Percentiles rank a stretch among this genome's conserved stretches.
These are phyloP conservation scores for Nycticebus coucang DNA, from an alignment of 2,113 vertebrate genomes.

Conservation along the genomic window DNA sequence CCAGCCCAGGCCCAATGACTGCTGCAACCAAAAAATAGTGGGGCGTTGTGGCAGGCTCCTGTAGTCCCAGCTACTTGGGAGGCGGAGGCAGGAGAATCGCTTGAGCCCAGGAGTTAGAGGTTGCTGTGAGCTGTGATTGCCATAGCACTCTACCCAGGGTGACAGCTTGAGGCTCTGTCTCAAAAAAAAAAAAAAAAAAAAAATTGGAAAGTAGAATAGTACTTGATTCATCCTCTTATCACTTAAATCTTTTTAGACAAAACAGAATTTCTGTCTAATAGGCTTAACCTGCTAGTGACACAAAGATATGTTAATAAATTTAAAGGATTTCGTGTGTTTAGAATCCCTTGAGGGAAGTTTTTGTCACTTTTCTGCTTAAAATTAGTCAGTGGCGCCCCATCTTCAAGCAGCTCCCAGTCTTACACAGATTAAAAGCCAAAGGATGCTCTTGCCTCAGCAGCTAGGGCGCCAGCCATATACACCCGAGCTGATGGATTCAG, in stretches of 20 bases:
- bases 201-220: neutral
- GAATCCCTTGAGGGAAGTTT: neutral
- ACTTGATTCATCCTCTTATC: neutral
- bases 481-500: no score
- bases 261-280: neutral
- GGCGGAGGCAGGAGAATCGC: no score
- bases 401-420: neutral
- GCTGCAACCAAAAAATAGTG: no score
- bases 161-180: no score
- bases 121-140: no score
- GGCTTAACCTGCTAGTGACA: slow-evolving; percentile 27
- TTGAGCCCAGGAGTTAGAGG: no score
- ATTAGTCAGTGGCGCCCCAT: neutral
- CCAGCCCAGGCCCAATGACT: no score
- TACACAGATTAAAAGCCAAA: slow-evolving; percentile 8
- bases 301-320: neutral
- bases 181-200: neutral
- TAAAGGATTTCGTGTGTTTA: slow-evolving; percentile 32
- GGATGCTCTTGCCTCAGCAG: no score
- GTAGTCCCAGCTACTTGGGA: no score
- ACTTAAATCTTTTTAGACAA: slow-evolving; percentile 33
- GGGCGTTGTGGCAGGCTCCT: no score
- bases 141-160: no score
- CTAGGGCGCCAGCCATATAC: no score
- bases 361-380: neutral